Conservation (phyloP, 1,140 invertebrate species). For the Euglossa dilemma region DNA sequence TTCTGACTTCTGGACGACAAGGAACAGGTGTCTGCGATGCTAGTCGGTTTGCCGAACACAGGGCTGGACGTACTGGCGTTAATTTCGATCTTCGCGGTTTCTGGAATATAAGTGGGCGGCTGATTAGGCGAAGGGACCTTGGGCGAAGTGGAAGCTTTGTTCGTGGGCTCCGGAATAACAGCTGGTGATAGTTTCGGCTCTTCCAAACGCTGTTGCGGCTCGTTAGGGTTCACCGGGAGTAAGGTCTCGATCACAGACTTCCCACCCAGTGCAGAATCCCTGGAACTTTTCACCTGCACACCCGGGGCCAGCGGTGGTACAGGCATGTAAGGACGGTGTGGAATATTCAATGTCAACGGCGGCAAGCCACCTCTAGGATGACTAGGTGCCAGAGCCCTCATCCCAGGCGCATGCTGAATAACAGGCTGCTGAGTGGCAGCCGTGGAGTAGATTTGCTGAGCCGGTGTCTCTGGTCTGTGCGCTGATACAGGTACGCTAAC, state of each 20-base stretch:
- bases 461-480: slow-evolving; percentile 71
- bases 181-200: slow-evolving; percentile 79
- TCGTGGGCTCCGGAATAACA: slow-evolving; percentile 75
- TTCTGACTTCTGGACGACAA: slow-evolving; percentile 71
- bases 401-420: slow-evolving; percentile 80
- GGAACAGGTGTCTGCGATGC: slow-evolving; percentile 59
- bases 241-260: slow-evolving; percentile 80
- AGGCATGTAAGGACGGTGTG: slow-evolving; percentile 78
- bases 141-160: slow-evolving; percentile 79
- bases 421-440: slow-evolving; percentile 79
- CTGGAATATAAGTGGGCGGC: slow-evolving; percentile 80
- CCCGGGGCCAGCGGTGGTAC: slow-evolving; percentile 72
- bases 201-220: slow-evolving; percentile 70
- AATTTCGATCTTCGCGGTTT: slow-evolving; percentile 80
- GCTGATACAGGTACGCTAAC: slow-evolving; percentile 75
- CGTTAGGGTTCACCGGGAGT: slow-evolving; percentile 74
- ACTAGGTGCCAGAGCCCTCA: slow-evolving; percentile 76
- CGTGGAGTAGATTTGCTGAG: slow-evolving; percentile 78
- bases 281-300: slow-evolving; percentile 70
- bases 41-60: slow-evolving; percentile 68
- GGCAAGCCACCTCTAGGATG: slow-evolving; percentile 78
- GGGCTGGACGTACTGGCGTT: slow-evolving; percentile 74
- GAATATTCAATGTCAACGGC: slow-evolving; percentile 78
- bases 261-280: slow-evolving; percentile 61
- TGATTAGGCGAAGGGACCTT: slow-evolving; percentile 81